Conservation (phyloP, 1,140 invertebrate genomes). For the Drosophila oshimai region DNA sequence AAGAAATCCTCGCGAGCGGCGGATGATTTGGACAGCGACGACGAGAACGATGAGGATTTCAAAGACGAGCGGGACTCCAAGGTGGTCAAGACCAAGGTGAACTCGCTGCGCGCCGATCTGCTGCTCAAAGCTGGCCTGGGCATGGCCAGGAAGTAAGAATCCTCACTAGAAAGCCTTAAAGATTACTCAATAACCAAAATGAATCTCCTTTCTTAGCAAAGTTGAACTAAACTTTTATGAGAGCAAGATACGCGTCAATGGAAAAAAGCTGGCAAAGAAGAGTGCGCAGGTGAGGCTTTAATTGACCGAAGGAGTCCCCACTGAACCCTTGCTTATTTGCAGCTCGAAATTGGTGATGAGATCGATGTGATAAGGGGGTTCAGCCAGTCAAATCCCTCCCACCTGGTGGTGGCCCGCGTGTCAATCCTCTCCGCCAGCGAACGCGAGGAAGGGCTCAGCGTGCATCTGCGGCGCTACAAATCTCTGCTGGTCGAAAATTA, state of each 20-base stretch:
- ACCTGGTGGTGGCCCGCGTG: constrained; percentile 85
- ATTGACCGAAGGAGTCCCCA: too few species aligned
- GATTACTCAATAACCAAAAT: not conserved
- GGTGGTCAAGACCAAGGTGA: constrained; percentile 85
- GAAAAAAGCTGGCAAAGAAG: constrained; percentile 86
- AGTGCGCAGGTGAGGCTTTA: constrained; percentile 82
- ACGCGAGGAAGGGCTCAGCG: constrained; percentile 80
- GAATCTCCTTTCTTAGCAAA: constrained; percentile 83
- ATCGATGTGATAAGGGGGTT: constrained; percentile 86
- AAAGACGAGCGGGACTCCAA: constrained; percentile 84
- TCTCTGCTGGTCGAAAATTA: constrained; percentile 86
- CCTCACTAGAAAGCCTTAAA: not conserved
- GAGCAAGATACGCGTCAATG: constrained; percentile 87
- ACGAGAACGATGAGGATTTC: constrained; percentile 73
- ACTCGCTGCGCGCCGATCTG: constrained; percentile 86
- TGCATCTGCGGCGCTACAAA: constrained; percentile 85
- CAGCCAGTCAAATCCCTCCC: constrained; percentile 85
- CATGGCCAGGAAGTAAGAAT: constrained; percentile 86
- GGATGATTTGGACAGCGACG: constrained; percentile 69
- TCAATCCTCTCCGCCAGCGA: constrained; percentile 83
- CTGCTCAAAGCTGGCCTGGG: constrained; percentile 87
- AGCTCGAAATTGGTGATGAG: constrained; percentile 86
- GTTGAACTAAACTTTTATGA: constrained; percentile 87
- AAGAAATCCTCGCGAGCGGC: constrained; percentile 51
- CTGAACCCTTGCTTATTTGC: too few species aligned